These are phyloP conservation scores for Delia radicum DNA, from an alignment of 1,140 invertebrate genomes.

Conservation along the genomic window DNA sequence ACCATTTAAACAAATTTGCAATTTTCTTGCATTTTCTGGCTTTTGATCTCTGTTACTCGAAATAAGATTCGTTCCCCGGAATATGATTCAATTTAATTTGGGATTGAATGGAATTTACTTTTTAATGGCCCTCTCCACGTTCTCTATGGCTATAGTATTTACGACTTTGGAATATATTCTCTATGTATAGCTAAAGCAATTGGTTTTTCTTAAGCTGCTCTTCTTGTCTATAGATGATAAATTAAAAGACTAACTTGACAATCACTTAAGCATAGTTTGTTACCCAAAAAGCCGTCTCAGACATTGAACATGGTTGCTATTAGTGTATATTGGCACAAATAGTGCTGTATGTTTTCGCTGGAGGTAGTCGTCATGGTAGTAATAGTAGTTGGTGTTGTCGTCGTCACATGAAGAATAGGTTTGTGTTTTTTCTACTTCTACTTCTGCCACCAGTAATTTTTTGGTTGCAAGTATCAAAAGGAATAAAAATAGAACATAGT, in stretches of 20 bases:
- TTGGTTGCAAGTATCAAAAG: not conserved
- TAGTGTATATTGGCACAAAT: slow-evolving; percentile 31
- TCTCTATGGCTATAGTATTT: too few relatives aligned
- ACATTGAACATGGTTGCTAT: slow-evolving; percentile 25
- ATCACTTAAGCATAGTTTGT: slow-evolving; percentile 57
- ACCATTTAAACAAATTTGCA: too few relatives aligned
- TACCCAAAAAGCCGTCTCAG: slow-evolving; percentile 30
- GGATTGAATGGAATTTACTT: too few relatives aligned
- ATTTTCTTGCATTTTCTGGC: too few relatives aligned
- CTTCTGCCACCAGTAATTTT: too few relatives aligned
- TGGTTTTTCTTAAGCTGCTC: slow-evolving; percentile 11
- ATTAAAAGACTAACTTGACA: slow-evolving; percentile 57
- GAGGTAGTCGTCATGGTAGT: not conserved
- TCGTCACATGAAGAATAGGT: not conserved
- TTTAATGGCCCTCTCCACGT: too few relatives aligned
- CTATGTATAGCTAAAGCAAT: too few relatives aligned
- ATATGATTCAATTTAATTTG: too few relatives aligned
- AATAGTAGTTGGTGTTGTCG: not conserved
- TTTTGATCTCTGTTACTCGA: too few relatives aligned
- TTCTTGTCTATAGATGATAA: slow-evolving; percentile 56
- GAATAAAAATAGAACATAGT: slow-evolving; percentile 53
- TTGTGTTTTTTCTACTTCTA: not conserved
- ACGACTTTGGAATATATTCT: too few relatives aligned
- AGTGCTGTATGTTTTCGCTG: not conserved
- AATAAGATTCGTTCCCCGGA: too few relatives aligned